Evolutionary conservation across 1,140 invertebrate genomes (phyloP), one percentile per base, ranked within the genome.

Genomic region (Leptestheria dahalacensis): DNA sequence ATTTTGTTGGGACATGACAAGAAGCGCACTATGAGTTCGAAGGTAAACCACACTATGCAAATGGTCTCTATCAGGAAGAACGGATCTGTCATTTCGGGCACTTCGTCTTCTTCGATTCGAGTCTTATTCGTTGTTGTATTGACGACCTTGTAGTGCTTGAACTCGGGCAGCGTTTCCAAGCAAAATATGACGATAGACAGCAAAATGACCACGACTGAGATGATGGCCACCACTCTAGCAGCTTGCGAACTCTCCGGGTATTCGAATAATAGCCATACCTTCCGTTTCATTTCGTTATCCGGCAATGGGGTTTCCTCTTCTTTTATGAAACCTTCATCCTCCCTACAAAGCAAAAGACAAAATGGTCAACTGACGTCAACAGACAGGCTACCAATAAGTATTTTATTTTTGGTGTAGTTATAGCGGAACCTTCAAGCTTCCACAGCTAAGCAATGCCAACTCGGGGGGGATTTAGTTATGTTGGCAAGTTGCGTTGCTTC

Each of bases 171-270:
- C 67, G 96, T 99, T 78, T 99, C 96, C 76, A 98, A 80, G 78
- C 96, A 99, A 80, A 99, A 99, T 74, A 97, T 98, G 73, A 99
- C 93, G 77, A 99, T 99, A 68, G 95, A 98, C 65, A 99, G 82
- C 65, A 94, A 82, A 75, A 99, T 99, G 71, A 99, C 92, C 78
- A 96, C 88, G 68, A 99, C 94, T 68, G 95, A 98, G 73, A 99
- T 96, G 77, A 99, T 97, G 72, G 97, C 97, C 74, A 99, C 91
- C 66, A 99, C 86, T 67, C 96, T 83, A 67, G 97, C 97, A 68
- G 90, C 90, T 75, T 97, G 92, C 68, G 95, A 98, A 76, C 91
- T 96, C 80, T 99, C 96, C 63, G 96, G 95, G 79, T 97, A 97
- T 79, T 99, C 95, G 79, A 99, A 97, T 69, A 98, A 78, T 74